These are phyloP conservation scores for Sesamia inferens DNA, from an alignment of 2,888 invertebrate genomes.

Conservation along the genomic window DNA sequence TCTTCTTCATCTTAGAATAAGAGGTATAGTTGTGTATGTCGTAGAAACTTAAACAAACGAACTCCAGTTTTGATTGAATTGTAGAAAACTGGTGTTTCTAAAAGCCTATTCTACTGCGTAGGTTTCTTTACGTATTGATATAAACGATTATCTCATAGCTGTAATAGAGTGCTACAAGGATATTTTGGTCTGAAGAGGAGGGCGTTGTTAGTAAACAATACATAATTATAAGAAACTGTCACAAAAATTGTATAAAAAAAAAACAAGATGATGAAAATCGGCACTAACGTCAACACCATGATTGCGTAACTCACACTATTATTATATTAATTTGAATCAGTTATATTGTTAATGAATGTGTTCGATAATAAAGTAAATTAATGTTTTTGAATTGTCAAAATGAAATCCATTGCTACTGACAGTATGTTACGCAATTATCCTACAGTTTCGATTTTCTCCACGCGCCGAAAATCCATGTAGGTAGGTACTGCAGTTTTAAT, in stretches of 20 bases:
- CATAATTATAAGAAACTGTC: background rate
- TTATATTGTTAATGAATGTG: no score
- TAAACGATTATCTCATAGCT: conserved; percentile 8
- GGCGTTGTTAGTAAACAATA: background rate
- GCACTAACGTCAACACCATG: background rate
- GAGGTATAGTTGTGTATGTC: conserved; percentile 35
- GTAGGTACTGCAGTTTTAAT: conserved; percentile 8
- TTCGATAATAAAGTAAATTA: no score
- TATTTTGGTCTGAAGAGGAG: background rate
- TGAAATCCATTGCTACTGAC: no score
- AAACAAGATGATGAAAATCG: background rate
- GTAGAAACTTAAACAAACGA: conserved; percentile 32
- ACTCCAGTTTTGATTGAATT: conserved; percentile 37
- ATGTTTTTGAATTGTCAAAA: no score
- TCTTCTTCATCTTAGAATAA: conserved; percentile 41
- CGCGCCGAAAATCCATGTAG: no score
- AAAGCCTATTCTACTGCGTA: conserved; percentile 33
- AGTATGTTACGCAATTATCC: no score
- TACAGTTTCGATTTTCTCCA: background rate
- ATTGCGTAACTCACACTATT: no score
- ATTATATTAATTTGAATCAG: no score
- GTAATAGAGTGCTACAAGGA: background rate
- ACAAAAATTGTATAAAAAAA: background rate
- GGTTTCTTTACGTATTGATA: conserved; percentile 24
- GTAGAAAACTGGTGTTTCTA: conserved; percentile 29